phyloP scores from a whole-genome alignment of 2,797 vertebrate species.

The Phataginus tetradactyla region DNA sequence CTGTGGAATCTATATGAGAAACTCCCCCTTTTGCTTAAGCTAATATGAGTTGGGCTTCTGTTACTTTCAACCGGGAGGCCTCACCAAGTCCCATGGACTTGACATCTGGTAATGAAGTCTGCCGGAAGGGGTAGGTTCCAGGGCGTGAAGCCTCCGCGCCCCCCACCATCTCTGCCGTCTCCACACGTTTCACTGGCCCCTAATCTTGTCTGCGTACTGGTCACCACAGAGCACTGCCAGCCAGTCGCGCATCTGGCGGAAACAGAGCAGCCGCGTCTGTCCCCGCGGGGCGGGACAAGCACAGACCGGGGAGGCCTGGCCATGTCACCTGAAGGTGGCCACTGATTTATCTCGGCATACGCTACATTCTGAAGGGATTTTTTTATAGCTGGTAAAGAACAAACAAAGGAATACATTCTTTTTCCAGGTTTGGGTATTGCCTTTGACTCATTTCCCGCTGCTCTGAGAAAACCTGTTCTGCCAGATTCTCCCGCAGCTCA shows the following conservation, averaged over 20 bases:
- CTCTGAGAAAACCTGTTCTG: slow-evolving; percentile 65
- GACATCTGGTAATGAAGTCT: not conserved
- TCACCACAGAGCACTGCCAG: not conserved
- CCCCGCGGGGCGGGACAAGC: not conserved
- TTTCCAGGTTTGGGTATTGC: slow-evolving; percentile 39
- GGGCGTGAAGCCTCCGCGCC: not conserved
- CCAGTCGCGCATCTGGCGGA: not conserved
- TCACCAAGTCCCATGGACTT: not conserved
- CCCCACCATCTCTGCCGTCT: not conserved
- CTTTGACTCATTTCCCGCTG: slow-evolving; percentile 66
- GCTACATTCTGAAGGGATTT: not conserved
- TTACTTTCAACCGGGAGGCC: not conserved
- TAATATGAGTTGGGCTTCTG: not conserved
- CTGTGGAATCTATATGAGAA: not conserved
- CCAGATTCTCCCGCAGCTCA: slow-evolving; percentile 60
- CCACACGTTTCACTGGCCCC: not conserved
- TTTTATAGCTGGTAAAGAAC: slow-evolving; percentile 1
- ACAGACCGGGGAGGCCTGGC: not conserved
- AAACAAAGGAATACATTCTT: slow-evolving; percentile 63
- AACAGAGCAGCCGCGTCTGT: not conserved
- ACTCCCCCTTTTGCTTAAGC: not conserved
- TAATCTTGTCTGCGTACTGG: not conserved
- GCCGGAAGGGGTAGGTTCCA: not conserved
- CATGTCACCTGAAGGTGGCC: not conserved
- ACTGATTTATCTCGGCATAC: not conserved